Evolutionary conservation across 2,113 vertebrate genomes (phyloP).

Genomic region (Eurystomus gularis): DNA sequence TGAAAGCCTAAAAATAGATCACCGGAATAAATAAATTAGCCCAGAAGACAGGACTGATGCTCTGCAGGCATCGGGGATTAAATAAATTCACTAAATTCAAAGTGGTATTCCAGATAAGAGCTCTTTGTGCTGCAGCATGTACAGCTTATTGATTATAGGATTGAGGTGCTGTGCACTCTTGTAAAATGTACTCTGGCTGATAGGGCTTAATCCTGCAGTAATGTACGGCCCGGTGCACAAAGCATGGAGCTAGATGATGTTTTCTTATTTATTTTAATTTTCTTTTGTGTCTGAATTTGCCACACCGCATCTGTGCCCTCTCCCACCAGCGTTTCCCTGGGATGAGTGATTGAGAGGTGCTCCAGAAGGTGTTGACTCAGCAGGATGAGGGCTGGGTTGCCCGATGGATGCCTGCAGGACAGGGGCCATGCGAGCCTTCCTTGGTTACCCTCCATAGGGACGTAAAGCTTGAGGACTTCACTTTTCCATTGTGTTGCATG

Average conservation of each 20-base stretch:
- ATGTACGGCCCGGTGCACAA: background rate
- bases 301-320: background rate
- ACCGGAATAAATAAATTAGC: conserved; percentile 55
- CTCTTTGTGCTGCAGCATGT: conserved; percentile 62
- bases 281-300: background rate
- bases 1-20: conserved; percentile 52
- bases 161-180: conserved; percentile 44
- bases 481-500: accelerated
- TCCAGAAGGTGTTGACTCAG: background rate
- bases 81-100: conserved; percentile 51
- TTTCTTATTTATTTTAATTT: background rate
- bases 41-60: conserved; percentile 22
- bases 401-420: background rate
- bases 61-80: conserved; percentile 54
- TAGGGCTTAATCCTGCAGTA: background rate
- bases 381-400: background rate
- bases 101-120: conserved; percentile 54
- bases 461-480: background rate
- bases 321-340: background rate
- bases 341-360: background rate
- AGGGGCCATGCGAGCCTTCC: too few relatives aligned
- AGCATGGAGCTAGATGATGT: background rate
- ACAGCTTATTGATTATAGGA: conserved; percentile 50
- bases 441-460: background rate
- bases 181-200: conserved; percentile 3